Evolutionary conservation across 2,113 vertebrate genomes (phyloP), one percentile per base, ranked within the genome.

Genomic region (Pogonocichla stellata): DNA sequence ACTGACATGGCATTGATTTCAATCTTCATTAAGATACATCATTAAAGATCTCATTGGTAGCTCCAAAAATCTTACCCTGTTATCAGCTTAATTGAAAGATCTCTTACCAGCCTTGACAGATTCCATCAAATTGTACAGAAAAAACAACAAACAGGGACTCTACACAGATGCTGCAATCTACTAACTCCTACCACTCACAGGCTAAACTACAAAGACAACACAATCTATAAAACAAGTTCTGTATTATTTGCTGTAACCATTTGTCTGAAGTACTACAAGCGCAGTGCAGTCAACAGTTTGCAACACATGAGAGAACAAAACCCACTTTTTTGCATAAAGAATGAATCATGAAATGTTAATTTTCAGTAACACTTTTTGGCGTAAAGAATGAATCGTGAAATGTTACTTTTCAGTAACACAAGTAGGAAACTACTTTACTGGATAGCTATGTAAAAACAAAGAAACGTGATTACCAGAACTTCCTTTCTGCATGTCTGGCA

Each of bases 381-480:
- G 74, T 57, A 58, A 87, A 75, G 10, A 78, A 9, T 29, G 7
- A 66, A 51, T 25, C 25, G 33, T 48, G 8, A 72, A 69, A 65
- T 79, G 69, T 48, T 47, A 72, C 66, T 77, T 87, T 50, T 34
- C 25, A 65, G 9, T 72, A 86, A 50, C 14, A 64, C 6, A 70
- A 3, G 48, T 1, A 74, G 11, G 54, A 88, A 75, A 28, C 29
- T 58, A 82, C 22, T 78, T 72, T 51, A 75, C 33, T 29, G 5
- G 13, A 75, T 2, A 72, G 28, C 12, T 71, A 56, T 9, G 13
- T 43, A 56, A 91, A 90, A 89, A 17, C 26, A 80, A 83, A n/a
- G 36, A 88, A 93, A 48, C 20, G 50, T 70, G 51, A 96, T 98
- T 98, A 98, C 98, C 98, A 83, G 94, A 90, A 89, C 74, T 92